Base-by-base conservation (phyloP, 2,797 vertebrate genomes). In the Petrocephalus schoutedeni region DNA sequence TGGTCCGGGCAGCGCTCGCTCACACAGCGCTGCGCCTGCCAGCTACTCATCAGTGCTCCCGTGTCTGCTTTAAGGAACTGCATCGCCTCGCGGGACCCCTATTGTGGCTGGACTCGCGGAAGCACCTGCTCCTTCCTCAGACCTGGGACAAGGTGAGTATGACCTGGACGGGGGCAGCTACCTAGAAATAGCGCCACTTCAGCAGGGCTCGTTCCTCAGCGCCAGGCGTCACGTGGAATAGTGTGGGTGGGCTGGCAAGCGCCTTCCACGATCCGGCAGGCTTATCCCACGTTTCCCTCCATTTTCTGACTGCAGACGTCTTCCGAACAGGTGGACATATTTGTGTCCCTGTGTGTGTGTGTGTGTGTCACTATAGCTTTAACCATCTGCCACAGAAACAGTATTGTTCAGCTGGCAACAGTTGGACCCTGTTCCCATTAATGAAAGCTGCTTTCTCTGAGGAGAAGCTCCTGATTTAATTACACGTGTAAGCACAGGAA, bases 31-130 rank as follows among this genome's bases (percentile, higher is more conserved):
- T 49, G 67, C 4, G 14, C 57, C 89, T 14, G 89, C 16, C 88
- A 32, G 36, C 49, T 86, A 74, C 23, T 57, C 51, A 23, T 58
- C 59, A 28, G 57, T 86, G 51, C 14, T 86, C 67, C 28, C 88
- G 53, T 90, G 51, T 92, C 32, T 92, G 21, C 8, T 87, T 84
- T 86, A 91, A 99, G 98, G 93, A 98, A 94, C 94, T 99, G 98
- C 82, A 95, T 99, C 0, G 95, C 96, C 88, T 97, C 97, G 88
- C 96, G 96, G 88, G 98, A 99, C 88, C 98, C 98, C 0, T 99
- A 99, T 93, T 99, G 98, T 0, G 98, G 98, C 86, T 99, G 98
- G 98, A 96, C 97, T 0, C 92, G 95, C 0, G 97, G 97, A 51
- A 97, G 97, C 89, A 96, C 97, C 92, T 99, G 98, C 28, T 54